A percentile compares a stretch with the other conserved stretches of the same genome.
These are phyloP conservation scores for Platorchestia sp. DNA, from an alignment of 1,140 invertebrate species.

Conservation along the genomic window DNA sequence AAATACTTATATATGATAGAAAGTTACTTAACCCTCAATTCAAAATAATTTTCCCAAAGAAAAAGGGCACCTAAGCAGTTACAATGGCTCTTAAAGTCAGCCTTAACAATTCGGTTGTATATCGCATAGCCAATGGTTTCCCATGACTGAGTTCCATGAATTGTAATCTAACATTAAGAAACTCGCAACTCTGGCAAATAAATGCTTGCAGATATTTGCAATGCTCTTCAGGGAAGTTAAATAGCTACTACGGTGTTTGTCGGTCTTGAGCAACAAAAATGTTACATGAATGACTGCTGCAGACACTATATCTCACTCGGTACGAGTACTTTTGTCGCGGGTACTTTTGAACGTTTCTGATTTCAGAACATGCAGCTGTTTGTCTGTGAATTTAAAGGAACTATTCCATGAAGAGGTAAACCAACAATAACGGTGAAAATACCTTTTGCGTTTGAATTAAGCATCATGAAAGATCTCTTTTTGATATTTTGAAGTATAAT, in stretches of 20 bases:
- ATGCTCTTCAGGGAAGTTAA: not conserved
- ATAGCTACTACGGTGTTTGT: not conserved
- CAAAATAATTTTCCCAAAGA: not conserved
- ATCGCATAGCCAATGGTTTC: not conserved
- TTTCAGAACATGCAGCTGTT: not conserved
- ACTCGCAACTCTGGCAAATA: too few species aligned
- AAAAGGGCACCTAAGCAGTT: not conserved
- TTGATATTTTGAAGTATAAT: too few species aligned
- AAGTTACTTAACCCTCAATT: not conserved
- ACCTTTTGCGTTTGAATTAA: not conserved
- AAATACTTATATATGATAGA: not conserved
- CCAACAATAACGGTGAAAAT: not conserved
- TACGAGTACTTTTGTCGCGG: too few species aligned
- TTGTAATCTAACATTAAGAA: too few species aligned
- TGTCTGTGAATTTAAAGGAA: not conserved
- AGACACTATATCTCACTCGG: too few species aligned
- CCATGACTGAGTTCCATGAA: too few species aligned
- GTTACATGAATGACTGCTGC: too few species aligned
- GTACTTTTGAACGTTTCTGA: too few species aligned
- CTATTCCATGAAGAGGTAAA: not conserved
- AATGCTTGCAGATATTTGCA: too few species aligned
- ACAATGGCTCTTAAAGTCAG: not conserved
- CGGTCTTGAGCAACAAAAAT: too few species aligned
- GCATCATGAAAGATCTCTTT: too few species aligned
- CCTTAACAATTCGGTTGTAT: not conserved